These are phyloP conservation scores for Sebastes nivosus DNA, from an alignment of 2,797 vertebrate species.

Conservation along the genomic window DNA sequence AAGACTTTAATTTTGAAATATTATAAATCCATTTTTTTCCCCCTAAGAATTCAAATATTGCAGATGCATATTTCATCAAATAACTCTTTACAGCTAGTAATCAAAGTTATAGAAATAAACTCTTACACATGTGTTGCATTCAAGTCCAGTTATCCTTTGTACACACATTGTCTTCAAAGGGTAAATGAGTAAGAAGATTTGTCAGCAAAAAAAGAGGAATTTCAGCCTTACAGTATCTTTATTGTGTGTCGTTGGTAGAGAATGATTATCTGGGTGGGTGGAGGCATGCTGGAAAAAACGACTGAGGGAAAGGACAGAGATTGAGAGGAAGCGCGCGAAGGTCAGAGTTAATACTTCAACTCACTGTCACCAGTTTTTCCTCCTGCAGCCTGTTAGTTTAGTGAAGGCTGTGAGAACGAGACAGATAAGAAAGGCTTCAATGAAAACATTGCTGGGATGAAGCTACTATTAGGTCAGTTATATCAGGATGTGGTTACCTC, in stretches of 20 bases:
- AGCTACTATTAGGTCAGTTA: conserved; percentile 10
- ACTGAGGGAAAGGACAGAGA: conserved; percentile 31
- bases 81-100: background rate
- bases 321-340: conserved; percentile 46
- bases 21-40: background rate
- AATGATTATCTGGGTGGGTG: conserved; percentile 5
- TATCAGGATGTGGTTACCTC: conserved; percentile 16
- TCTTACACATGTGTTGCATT: background rate
- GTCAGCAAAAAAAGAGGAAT: conserved; percentile 1
- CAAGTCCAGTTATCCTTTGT: background rate
- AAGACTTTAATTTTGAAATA: background rate
- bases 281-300: background rate
- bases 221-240: conserved; percentile 3
- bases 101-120: background rate
- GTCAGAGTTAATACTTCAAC: conserved; percentile 59
- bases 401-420: conserved; percentile 11
- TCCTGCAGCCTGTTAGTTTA: conserved; percentile 37
- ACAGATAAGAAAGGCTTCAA: conserved; percentile 43
- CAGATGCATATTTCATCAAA: background rate
- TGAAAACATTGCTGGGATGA: conserved; percentile 39
- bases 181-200: background rate
- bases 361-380: conserved; percentile 29
- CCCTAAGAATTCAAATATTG: background rate
- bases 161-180: background rate
- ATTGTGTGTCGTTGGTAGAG: background rate